Percentiles rank a stretch among this genome's conserved stretches.
Conservation (phyloP, 1,140 invertebrate species). For the Pemphigus obesinymphae region DNA sequence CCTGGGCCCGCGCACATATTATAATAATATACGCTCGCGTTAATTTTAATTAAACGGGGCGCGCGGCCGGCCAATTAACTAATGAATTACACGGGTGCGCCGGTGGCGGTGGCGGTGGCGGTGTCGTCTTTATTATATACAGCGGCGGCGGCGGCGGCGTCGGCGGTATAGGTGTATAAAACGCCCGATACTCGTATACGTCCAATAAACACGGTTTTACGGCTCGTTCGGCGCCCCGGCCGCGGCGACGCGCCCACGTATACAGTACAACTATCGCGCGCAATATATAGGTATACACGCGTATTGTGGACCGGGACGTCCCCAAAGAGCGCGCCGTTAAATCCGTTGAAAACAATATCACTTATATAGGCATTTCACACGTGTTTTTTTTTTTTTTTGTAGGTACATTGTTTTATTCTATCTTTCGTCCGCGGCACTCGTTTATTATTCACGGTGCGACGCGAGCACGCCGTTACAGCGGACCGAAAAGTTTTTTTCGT, state of each 20-base stretch:
- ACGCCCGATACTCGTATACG: neutral
- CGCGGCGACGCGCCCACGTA: neutral
- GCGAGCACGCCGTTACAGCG: no score
- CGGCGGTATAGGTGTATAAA: neutral
- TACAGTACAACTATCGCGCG: neutral
- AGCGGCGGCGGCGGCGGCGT: no score
- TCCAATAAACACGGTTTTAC: neutral
- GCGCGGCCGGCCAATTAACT: conserved; percentile 29
- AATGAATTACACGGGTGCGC: conserved; percentile 9
- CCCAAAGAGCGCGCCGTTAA: neutral
- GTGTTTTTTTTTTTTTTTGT: no score
- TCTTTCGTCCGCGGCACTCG: no score
- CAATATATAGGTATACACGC: neutral
- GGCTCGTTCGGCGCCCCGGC: neutral
- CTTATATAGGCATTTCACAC: neutral
- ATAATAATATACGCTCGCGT: neutral
- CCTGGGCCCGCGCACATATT: neutral
- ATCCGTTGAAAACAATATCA: neutral
- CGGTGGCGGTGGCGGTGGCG: neutral
- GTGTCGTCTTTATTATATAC: neutral
- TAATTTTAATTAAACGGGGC: conserved; percentile 38
- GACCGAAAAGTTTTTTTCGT: no score
- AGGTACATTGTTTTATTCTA: no score
- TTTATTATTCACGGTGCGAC: no score
- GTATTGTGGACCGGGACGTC: neutral